Evolutionary conservation across 23 tunicate genomes (phyloP).

Genomic region (Halocynthia aurantium): DNA sequence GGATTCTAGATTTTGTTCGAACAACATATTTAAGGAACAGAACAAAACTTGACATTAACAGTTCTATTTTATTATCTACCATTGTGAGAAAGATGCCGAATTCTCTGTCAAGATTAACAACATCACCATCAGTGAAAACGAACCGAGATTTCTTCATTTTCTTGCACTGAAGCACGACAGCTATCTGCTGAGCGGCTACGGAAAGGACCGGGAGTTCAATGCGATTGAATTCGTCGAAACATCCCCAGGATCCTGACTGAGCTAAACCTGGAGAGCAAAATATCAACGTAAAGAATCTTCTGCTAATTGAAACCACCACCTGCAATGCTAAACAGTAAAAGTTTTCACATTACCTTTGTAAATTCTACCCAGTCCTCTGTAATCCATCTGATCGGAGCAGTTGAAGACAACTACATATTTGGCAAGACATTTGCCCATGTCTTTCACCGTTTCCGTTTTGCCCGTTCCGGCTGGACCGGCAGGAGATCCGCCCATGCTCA

Average conservation of each 20-base stretch:
- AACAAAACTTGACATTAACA: background rate
- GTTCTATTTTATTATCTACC: constrained; percentile 15
- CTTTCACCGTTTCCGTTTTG: constrained; percentile 87
- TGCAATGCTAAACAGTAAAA: too few relatives aligned
- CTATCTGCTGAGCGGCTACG: constrained; percentile 84
- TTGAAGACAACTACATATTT: constrained; percentile 89
- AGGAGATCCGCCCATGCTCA: constrained; percentile 86
- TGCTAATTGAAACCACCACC: background rate
- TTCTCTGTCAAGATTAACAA: constrained; percentile 67
- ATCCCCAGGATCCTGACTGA: constrained; percentile 92
- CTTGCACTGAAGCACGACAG: constrained; percentile 79
- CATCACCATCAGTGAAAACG: constrained; percentile 77
- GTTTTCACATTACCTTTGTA: constrained; percentile 51
- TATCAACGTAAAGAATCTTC: background rate
- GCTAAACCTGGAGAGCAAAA: constrained; percentile 34
- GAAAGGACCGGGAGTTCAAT: constrained; percentile 89
- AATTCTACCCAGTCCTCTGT: constrained; percentile 83
- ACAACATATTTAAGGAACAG: background rate
- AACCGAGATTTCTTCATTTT: constrained; percentile 84
- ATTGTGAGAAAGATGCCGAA: constrained; percentile 86
- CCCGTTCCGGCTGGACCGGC: constrained; percentile 95
- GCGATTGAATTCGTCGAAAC: constrained; percentile 82
- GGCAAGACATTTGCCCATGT: constrained; percentile 89
- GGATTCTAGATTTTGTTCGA: constrained; percentile 36
- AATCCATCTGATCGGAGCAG: constrained; percentile 96